phyloP scores from a whole-genome alignment of 2,113 vertebrate genomes.

The Lagopus leucura region DNA sequence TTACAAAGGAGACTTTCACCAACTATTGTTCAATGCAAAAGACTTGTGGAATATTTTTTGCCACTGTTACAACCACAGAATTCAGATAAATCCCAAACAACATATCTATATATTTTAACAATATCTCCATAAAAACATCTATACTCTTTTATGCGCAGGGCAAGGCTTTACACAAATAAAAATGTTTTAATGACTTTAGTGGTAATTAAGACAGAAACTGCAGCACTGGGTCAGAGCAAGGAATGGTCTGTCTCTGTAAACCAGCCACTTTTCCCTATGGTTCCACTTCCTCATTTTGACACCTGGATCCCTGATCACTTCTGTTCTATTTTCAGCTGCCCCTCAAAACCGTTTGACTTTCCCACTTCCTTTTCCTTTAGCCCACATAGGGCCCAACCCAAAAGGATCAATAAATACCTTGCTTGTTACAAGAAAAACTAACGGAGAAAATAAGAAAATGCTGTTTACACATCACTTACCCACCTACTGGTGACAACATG shows the following conservation, averaged over 20 bases:
- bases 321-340: not conserved
- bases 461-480: not conserved
- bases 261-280: not conserved
- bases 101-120: not conserved
- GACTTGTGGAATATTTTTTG: not conserved
- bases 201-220: not conserved
- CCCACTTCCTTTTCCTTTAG: not conserved
- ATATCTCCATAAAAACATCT: not conserved
- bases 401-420: not conserved
- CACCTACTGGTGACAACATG: fast-evolving
- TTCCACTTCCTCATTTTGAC: not conserved
- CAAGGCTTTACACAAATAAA: not conserved
- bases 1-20: not conserved
- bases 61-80: not conserved
- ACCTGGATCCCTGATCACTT: not conserved
- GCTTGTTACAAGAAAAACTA: not conserved
- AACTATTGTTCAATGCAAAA: not conserved
- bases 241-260: not conserved
- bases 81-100: not conserved
- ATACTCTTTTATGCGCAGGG: not conserved
- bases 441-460: not conserved
- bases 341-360: not conserved
- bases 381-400: not conserved
- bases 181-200: not conserved
- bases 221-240: not conserved